Conservation (phyloP, 2,888 invertebrate genomes). For the Polyommatus icarus region DNA sequence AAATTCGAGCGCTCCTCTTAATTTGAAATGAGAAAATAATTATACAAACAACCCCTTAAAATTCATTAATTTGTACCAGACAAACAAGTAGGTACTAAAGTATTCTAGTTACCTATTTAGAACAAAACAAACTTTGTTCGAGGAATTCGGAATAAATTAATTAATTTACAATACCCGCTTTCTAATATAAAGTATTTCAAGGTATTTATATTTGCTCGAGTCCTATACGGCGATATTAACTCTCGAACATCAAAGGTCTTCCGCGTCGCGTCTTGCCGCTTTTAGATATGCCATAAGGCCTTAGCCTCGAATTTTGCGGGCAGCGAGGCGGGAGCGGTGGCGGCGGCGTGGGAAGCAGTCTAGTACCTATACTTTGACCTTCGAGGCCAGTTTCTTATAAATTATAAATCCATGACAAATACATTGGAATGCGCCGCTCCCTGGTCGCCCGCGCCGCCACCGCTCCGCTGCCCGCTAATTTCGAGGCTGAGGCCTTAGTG, state of each 20-base stretch:
- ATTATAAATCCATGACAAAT: no score
- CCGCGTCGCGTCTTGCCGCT: neutral
- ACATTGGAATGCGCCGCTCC: no score
- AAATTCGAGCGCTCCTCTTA: neutral
- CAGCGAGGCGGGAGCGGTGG: no score
- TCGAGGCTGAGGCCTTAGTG: neutral
- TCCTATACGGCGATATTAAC: slow-evolving; percentile 26
- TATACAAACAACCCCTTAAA: neutral
- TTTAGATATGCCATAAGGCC: neutral
- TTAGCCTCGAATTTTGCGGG: no score
- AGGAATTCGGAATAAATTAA: neutral
- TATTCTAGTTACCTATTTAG: neutral
- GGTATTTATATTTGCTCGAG: slow-evolving; percentile 28
- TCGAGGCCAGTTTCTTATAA: no score
- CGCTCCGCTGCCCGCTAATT: no score
- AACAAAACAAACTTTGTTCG: neutral
- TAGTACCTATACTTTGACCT: no score
- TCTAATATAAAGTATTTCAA: slow-evolving; percentile 5
- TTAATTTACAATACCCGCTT: neutral
- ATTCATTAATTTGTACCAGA: neutral
- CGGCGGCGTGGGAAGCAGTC: no score
- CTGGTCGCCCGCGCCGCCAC: no score
- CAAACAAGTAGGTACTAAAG: neutral
- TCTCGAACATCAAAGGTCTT: slow-evolving; percentile 26
- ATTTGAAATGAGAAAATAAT: neutral